Evolutionary conservation across 2,888 invertebrate species (phyloP).

Genomic region (Leptinotarsa juncta): DNA sequence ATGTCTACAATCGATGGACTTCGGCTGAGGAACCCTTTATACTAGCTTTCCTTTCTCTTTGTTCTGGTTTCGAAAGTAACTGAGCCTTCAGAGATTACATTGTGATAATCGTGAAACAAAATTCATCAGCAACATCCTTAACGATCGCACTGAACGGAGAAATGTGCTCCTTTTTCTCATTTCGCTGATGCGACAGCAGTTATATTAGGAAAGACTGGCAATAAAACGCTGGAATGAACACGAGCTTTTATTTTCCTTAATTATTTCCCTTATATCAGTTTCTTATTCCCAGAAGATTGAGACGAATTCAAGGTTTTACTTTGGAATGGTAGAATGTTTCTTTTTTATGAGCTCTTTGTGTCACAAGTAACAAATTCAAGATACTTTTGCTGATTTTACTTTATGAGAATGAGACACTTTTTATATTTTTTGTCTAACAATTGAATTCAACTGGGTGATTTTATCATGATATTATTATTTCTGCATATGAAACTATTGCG

Average conservation of each 20-base stretch:
- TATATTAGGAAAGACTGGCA: conserved; percentile 17
- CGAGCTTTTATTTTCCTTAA: conserved; percentile 17
- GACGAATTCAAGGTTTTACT: conserved; percentile 6
- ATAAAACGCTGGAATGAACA: conserved; percentile 17
- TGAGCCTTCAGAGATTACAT: neutral
- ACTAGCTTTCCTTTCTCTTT: neutral
- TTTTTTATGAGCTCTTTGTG: neutral
- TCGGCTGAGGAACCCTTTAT: neutral
- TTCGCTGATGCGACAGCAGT: conserved; percentile 23
- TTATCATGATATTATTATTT: too few relatives aligned
- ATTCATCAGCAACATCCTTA: conserved; percentile 17
- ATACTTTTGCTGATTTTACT: neutral
- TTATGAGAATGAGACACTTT: too few relatives aligned
- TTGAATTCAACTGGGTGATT: too few relatives aligned
- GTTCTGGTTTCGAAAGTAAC: neutral
- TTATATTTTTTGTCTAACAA: too few relatives aligned
- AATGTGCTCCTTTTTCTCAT: conserved; percentile 21
- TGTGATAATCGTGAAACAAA: conserved; percentile 15
- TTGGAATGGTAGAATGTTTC: conserved; percentile 6
- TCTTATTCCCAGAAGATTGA: conserved; percentile 20
- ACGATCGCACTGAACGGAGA: conserved; percentile 9
- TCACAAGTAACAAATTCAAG: neutral
- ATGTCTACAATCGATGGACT: neutral
- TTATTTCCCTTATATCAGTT: conserved; percentile 21
- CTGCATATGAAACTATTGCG: too few relatives aligned